Evolutionary conservation across 2,797 vertebrate genomes (phyloP).

Genomic region (Vespertilio murinus): DNA sequence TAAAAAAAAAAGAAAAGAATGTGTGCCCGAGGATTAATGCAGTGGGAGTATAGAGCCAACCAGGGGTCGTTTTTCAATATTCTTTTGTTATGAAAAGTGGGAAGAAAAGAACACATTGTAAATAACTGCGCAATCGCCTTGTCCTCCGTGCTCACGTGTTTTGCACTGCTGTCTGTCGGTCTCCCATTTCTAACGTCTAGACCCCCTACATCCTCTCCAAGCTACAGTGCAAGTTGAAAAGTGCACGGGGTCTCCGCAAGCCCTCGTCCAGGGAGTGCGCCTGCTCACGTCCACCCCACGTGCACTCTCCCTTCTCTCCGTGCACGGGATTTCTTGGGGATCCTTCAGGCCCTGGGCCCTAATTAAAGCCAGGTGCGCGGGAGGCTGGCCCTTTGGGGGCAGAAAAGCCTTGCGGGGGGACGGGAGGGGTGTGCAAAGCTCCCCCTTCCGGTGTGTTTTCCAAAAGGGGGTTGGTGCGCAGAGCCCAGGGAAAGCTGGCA

Average conservation of each 20-base stretch:
- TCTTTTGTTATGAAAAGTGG: neutral
- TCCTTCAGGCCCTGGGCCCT: neutral
- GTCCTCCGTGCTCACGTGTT: constrained; percentile 6
- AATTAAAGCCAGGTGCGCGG: constrained; percentile 66
- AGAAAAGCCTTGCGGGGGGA: neutral
- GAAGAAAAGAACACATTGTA: neutral
- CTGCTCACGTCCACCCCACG: neutral
- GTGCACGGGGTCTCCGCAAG: neutral
- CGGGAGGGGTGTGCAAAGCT: too few species aligned
- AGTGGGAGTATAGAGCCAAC: neutral
- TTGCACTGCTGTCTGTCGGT: constrained; percentile 29
- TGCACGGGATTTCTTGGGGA: constrained; percentile 15
- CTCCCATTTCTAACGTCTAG: neutral
- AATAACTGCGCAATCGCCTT: neutral
- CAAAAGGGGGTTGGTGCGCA: neutral
- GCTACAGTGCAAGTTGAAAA: constrained; percentile 31
- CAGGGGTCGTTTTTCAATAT: neutral
- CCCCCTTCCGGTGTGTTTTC: constrained; percentile 50
- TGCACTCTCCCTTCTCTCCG: neutral
- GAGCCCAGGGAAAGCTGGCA: neutral
- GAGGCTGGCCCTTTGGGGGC: neutral
- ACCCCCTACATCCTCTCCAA: neutral
- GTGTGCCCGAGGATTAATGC: neutral
- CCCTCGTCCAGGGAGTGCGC: neutral
- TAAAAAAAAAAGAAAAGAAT: neutral